A percentile compares a stretch with the other conserved stretches of the same genome.
phyloP scores from a whole-genome alignment of 2,888 invertebrate genomes.

The Sinopyrophorus schimmeli region DNA sequence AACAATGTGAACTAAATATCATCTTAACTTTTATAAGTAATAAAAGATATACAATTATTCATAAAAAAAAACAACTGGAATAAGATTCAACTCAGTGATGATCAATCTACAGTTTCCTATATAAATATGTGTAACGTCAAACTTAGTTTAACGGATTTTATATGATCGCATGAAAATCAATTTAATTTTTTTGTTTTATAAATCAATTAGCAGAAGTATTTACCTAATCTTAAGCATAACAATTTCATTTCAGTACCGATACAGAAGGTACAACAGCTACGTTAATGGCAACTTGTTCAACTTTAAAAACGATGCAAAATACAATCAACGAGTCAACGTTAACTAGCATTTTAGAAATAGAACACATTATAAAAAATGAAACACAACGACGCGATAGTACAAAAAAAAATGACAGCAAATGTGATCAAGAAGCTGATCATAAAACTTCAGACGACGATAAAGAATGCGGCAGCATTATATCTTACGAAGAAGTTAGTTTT shows the following conservation, averaged over 20 bases:
- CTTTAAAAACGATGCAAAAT: constrained; percentile 42
- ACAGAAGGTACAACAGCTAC: constrained; percentile 32
- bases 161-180: no score
- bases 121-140: no score
- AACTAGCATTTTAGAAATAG: constrained; percentile 31
- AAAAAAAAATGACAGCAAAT: constrained; percentile 51
- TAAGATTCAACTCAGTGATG: no score
- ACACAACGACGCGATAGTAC: constrained; percentile 47
- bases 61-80: no score
- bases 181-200: no score
- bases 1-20: no score
- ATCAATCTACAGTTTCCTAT: no score
- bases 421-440: constrained; percentile 44
- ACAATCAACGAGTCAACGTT: constrained; percentile 42
- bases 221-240: no score
- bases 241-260: constrained; percentile 31
- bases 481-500: constrained; percentile 74
- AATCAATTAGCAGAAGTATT: no score
- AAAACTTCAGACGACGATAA: constrained; percentile 56
- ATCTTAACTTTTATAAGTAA: no score
- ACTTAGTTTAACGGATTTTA: no score
- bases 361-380: constrained; percentile 50
- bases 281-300: constrained; percentile 44
- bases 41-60: no score
- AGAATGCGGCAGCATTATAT: constrained; percentile 65